Percentiles rank a stretch among this genome's conserved stretches.
These are phyloP conservation scores for Parus major DNA, from an alignment of 2,113 vertebrate species.

Conservation along the genomic window DNA sequence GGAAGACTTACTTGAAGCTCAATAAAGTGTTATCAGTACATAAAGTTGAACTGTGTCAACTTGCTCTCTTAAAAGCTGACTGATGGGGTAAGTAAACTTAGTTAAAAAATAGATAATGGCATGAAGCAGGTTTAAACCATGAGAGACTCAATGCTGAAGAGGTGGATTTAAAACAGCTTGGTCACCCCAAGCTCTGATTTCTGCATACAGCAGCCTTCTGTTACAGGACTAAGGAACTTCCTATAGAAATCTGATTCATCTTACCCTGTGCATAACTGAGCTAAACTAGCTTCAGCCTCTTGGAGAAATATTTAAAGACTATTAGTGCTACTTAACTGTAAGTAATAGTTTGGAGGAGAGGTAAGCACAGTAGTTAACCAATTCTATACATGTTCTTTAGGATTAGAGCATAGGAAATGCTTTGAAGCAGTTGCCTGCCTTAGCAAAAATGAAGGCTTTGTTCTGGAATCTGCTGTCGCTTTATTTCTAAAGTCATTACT, in stretches of 20 bases:
- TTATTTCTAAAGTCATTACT: background rate
- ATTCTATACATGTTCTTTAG: background rate
- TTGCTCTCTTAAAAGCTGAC: background rate
- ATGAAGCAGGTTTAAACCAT: background rate
- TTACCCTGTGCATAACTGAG: background rate
- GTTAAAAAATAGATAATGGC: background rate
- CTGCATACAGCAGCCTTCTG: fast-evolving
- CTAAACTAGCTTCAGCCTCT: background rate
- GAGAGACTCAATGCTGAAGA: background rate
- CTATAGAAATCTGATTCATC: background rate
- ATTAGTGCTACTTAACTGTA: background rate
- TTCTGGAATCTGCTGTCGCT: background rate
- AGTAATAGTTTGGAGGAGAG: background rate
- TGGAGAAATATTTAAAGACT: background rate
- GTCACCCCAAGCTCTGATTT: background rate
- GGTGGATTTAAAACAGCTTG: background rate
- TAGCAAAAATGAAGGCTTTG: background rate
- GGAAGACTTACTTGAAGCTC: background rate
- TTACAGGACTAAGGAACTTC: background rate
- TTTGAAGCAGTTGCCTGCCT: slow-evolving; percentile 37
- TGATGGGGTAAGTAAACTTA: background rate
- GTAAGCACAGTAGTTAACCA: background rate
- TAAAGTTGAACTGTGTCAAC: background rate
- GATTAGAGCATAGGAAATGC: background rate
- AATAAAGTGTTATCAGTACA: slow-evolving; percentile 51